Evolutionary conservation across 2,888 invertebrate species (phyloP).

Genomic region (Bellardia bayeri): DNA sequence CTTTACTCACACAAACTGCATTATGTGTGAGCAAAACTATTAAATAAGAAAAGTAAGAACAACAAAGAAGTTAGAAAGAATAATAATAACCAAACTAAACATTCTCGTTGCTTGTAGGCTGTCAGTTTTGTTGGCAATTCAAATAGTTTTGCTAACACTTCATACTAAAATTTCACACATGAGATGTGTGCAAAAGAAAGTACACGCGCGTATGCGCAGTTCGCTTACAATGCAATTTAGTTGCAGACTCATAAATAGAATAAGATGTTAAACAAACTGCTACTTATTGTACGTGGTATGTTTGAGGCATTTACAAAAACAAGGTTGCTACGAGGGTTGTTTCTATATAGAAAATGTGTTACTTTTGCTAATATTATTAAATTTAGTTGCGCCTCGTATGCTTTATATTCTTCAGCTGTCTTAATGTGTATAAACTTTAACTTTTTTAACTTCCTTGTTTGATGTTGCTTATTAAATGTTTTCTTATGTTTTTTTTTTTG

Average conservation of each 20-base stretch:
- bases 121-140: constrained; percentile 72
- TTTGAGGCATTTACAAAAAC: neutral
- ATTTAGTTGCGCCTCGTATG: neutral
- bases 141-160: constrained; percentile 64
- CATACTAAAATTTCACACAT: constrained; percentile 51
- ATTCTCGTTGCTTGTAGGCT: constrained; percentile 70
- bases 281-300: neutral
- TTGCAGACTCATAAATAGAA: constrained; percentile 2
- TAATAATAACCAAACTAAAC: constrained; percentile 3
- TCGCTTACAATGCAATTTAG: neutral
- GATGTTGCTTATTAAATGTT: constrained; percentile 56
- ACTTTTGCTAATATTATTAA: too few relatives aligned
- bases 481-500: constrained; percentile 2
- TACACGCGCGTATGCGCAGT: constrained; percentile 49
- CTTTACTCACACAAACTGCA: neutral
- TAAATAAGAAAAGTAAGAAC: constrained; percentile 13
- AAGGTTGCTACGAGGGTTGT: constrained; percentile 15
- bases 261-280: neutral
- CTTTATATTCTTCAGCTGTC: neutral
- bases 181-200: constrained; percentile 43
- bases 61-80: neutral
- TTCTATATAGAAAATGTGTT: too few relatives aligned
- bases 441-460: constrained; percentile 65
- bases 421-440: constrained; percentile 43
- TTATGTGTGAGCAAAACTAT: constrained; percentile 55